Conservation (phyloP, 2,888 invertebrate genomes). For the Chaitophorus viminalis region DNA sequence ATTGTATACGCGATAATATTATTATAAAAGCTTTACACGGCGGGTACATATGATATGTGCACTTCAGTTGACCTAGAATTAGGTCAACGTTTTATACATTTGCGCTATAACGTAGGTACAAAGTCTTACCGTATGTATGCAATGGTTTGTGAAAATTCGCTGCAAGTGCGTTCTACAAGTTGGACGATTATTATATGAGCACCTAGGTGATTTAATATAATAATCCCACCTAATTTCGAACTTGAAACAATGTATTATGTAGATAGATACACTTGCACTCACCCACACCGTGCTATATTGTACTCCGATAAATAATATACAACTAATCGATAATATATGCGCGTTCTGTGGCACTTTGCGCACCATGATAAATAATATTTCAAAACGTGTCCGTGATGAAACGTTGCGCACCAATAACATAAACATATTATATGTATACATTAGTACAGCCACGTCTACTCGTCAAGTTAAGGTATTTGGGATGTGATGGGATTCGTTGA, state of each 20-base stretch:
- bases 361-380: neutral
- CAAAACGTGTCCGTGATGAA: neutral
- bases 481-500: no score
- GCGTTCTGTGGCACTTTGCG: neutral
- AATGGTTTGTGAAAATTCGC: neutral
- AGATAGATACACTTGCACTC: neutral
- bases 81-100: neutral
- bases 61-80: neutral
- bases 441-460: no score
- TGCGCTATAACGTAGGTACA: neutral
- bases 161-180: neutral
- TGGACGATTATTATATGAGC: neutral
- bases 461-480: no score
- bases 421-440: no score
- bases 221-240: neutral
- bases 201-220: neutral
- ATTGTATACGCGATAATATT: no score
- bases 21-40: no score
- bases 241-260: neutral
- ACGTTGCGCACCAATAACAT: neutral
- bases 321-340: neutral
- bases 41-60: no score
- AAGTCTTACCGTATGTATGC: neutral
- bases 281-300: neutral
- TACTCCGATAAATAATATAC: no score